Evolutionary conservation across 2,113 vertebrate genomes (phyloP).

Genomic region (Jacana jacana): DNA sequence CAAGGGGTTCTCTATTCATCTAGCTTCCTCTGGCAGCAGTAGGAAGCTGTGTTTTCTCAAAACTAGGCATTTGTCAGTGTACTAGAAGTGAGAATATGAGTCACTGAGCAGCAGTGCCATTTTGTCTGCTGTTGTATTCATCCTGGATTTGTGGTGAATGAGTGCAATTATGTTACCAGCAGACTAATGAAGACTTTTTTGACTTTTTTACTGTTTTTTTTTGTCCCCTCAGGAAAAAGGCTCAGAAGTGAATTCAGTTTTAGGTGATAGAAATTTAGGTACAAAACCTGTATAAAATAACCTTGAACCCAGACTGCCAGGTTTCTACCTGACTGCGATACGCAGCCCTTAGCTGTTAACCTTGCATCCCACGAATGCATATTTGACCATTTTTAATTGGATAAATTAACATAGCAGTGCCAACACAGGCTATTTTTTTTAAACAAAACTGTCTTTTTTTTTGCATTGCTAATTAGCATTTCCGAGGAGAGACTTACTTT

Average conservation of each 20-base stretch:
- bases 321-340: not conserved
- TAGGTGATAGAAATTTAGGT: not conserved
- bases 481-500: not conserved
- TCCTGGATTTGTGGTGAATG: not conserved
- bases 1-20: not conserved
- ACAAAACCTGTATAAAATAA: not conserved
- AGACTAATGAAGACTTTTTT: not conserved
- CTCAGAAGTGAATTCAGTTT: not conserved
- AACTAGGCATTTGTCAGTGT: not conserved
- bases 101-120: not conserved
- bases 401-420: not conserved
- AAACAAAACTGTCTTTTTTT: not conserved
- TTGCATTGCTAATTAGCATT: not conserved
- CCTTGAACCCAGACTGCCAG: not conserved
- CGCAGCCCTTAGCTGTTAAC: not conserved
- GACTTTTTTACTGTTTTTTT: not conserved
- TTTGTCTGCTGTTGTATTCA: not conserved
- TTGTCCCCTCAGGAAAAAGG: too few relatives aligned
- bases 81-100: not conserved
- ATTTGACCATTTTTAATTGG: not conserved
- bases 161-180: not conserved
- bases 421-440: not conserved
- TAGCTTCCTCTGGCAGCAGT: not conserved
- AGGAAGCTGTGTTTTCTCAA: not conserved
- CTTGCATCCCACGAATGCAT: not conserved